Conservation (phyloP, 1,140 invertebrate species). For the Pteromalus puparum region DNA sequence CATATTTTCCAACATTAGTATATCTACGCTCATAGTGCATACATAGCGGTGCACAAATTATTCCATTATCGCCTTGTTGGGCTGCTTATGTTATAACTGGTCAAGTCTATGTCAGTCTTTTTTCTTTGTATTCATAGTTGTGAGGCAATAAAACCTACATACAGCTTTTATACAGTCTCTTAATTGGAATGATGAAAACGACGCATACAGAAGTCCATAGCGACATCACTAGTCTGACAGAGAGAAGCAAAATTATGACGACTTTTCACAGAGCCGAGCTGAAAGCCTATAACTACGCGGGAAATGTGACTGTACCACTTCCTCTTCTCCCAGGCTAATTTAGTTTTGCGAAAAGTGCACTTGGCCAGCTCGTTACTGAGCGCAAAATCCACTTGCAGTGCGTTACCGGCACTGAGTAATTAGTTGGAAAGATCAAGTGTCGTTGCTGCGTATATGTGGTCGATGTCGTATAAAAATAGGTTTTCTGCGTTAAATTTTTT, state of each 20-base stretch:
- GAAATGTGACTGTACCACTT: no score
- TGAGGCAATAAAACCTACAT: neutral
- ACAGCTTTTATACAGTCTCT: neutral
- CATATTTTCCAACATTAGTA: no score
- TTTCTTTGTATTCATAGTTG: neutral
- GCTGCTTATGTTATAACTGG: no score
- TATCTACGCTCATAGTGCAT: no score
- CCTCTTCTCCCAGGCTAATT: neutral
- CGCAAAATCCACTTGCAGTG: neutral
- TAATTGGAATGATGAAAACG: constrained; percentile 16
- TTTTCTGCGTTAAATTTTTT: neutral
- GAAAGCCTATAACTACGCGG: neutral
- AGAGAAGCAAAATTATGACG: neutral
- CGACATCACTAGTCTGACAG: no score
- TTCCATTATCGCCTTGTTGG: no score
- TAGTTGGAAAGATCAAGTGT: neutral
- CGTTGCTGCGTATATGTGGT: neutral
- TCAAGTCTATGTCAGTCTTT: no score
- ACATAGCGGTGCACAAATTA: no score
- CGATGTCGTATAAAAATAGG: no score
- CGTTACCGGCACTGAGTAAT: neutral
- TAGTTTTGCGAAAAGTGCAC: constrained; percentile 2
- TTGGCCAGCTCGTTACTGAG: neutral
- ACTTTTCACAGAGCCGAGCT: neutral
- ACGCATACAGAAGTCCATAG: neutral